Evolutionary conservation across 2,888 invertebrate genomes (phyloP).

Genomic region (Cactoblastis cactorum): DNA sequence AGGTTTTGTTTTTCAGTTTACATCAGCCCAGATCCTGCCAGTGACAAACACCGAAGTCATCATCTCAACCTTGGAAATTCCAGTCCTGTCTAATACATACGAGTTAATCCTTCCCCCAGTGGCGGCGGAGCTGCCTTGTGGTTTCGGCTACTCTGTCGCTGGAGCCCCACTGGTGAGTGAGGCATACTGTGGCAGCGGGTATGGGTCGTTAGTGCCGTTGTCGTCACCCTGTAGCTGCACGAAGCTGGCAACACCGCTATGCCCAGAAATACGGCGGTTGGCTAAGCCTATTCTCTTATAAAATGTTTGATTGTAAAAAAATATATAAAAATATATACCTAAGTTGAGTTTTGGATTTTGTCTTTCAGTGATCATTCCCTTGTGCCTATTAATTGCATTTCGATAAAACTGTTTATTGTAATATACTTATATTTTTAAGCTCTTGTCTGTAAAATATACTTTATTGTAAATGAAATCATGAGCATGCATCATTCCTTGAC

Average conservation of each 20-base stretch:
- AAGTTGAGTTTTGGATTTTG: no score
- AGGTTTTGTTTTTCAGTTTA: background rate
- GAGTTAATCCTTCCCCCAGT: slow-evolving; percentile 42
- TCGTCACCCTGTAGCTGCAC: slow-evolving; percentile 29
- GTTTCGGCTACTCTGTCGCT: slow-evolving; percentile 39
- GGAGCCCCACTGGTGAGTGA: slow-evolving; percentile 37
- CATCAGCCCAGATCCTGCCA: background rate
- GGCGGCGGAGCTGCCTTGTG: slow-evolving; percentile 35
- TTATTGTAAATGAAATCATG: no score
- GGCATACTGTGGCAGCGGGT: slow-evolving; percentile 28
- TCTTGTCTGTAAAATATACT: no score
- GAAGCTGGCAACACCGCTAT: slow-evolving; percentile 37
- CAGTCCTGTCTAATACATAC: background rate
- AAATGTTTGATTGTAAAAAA: background rate
- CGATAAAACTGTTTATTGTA: no score
- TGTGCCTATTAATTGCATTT: no score
- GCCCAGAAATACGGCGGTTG: slow-evolving; percentile 32
- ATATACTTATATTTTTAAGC: no score
- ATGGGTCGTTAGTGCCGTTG: slow-evolving; percentile 30
- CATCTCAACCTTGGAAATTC: background rate
- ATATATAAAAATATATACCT: background rate
- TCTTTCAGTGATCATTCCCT: no score
- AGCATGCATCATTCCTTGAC: no score
- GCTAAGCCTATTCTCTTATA: slow-evolving; percentile 41
- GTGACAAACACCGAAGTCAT: background rate